Conservation (phyloP, 2,113 vertebrate species). For the Thinocorus orbignyianus region DNA sequence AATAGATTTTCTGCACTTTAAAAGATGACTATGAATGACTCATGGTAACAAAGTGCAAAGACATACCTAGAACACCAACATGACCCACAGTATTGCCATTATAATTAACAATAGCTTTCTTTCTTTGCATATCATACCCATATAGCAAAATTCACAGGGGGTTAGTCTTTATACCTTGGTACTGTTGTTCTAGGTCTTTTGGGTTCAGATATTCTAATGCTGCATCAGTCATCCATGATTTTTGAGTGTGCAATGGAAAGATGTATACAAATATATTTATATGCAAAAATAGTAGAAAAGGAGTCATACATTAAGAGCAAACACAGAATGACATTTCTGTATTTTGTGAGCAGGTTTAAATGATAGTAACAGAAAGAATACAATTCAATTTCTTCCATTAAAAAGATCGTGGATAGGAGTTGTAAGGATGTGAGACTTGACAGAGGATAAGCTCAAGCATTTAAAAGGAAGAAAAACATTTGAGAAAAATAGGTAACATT, state of each 20-base stretch:
- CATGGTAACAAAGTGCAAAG: not conserved
- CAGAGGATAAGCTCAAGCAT: not conserved
- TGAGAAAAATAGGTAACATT: not conserved
- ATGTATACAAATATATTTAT: not conserved
- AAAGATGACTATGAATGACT: not conserved
- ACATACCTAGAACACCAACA: not conserved
- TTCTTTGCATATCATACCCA: not conserved
- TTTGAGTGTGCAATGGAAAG: not conserved
- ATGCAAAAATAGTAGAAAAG: not conserved
- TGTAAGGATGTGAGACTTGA: not conserved
- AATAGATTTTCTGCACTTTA: not conserved
- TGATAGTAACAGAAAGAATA: not conserved
- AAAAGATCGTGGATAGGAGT: not conserved
- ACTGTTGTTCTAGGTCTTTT: not conserved
- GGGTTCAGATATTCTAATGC: not conserved
- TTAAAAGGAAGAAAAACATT: not conserved
- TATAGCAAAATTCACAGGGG: not conserved
- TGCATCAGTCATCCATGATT: not conserved
- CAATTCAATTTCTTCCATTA: not conserved
- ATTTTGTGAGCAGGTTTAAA: not conserved
- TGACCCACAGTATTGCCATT: not conserved
- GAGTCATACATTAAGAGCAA: not conserved
- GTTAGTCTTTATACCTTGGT: not conserved
- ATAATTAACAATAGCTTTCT: not conserved
- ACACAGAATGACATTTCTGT: not conserved